Base-by-base conservation (phyloP, 2,888 invertebrate species). In the Lobophora halterata region DNA sequence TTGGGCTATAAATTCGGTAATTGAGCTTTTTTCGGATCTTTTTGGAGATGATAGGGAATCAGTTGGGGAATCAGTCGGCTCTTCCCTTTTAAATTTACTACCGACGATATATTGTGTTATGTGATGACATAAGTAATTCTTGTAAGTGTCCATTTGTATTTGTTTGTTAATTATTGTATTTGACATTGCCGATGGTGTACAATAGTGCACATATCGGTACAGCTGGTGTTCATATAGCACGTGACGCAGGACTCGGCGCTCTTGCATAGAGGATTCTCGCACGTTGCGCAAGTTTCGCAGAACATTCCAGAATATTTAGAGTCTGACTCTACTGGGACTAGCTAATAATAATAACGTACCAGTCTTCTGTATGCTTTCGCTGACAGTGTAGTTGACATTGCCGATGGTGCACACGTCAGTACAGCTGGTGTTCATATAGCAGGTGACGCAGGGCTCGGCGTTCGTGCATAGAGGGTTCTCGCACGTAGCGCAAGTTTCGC, bases 231-330 rank as follows among this genome's bases (percentile, higher is more conserved):
- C 12, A 86, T 59, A 39, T 76, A 71, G 46, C 88, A 86, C 7
- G 59, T 19, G 1, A 88, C 87, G 46, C 86, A 87, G 1, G 80
- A 76, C 54, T 88, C 83, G n/a, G 88, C 89, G 40, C 70, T 72
- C 2, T 71, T 73, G 52, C 90, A 90, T 33, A 89, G 66, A 1
- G 87, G 82, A 51, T 88, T 88, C 38, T 68, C 75, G 41, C 89
- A 89, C 0, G 74, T 76, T 1, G 83, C 72, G 46, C 88, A 89
- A 3, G 79, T 79, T 62, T 90, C 89, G 38, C 90, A 90, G 61
- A 77, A 90, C 26, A 57, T 65, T 10, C 90, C 90, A 0, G 76
- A 62, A 50, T 85, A 89, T 16, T n/a, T 3, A 11, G 24, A 32
- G 23, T 32, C 23, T 13, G 3, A 5, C 13, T 13, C 6, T n/a